phyloP scores from a whole-genome alignment of 1,140 invertebrate species.

The Drosophila lowei region DNA sequence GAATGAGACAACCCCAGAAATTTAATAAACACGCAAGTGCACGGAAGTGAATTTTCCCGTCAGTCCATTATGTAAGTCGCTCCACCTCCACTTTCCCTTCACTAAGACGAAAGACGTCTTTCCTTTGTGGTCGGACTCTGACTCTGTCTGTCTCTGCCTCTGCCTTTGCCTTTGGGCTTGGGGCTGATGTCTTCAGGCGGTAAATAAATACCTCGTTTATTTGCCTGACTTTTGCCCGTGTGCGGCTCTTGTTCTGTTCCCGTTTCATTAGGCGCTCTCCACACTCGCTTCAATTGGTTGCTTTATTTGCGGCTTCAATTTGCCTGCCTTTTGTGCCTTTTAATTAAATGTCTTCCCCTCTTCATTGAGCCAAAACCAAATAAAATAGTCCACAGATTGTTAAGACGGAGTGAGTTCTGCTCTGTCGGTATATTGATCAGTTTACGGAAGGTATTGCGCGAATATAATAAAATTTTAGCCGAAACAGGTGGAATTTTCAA shows the following conservation, averaged over 20 bases:
- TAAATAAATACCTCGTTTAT: constrained; percentile 78
- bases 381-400: constrained; percentile 42
- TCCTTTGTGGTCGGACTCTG: background rate
- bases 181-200: constrained; percentile 51
- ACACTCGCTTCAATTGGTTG: constrained; percentile 73
- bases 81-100: constrained; percentile 8
- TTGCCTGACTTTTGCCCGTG: constrained; percentile 52
- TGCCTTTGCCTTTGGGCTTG: constrained; percentile 3
- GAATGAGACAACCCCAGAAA: constrained; percentile 73
- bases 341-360: constrained; percentile 60
- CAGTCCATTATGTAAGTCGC: constrained; percentile 75
- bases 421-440: constrained; percentile 44
- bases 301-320: constrained; percentile 76
- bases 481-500: constrained; percentile 22
- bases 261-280: constrained; percentile 67
- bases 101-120: background rate
- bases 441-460: background rate
- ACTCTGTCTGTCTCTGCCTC: background rate
- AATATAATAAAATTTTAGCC: constrained; percentile 39
- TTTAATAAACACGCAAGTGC: constrained; percentile 82
- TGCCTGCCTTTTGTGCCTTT: constrained; percentile 55
- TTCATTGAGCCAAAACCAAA: constrained; percentile 36
- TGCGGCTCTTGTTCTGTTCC: constrained; percentile 41
- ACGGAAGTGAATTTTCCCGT: constrained; percentile 79
- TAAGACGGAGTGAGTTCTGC: constrained; percentile 9